Percentiles rank a stretch among this genome's conserved stretches.
Conservation (phyloP, 2,113 vertebrate genomes). For the Poecilia latipinna region DNA sequence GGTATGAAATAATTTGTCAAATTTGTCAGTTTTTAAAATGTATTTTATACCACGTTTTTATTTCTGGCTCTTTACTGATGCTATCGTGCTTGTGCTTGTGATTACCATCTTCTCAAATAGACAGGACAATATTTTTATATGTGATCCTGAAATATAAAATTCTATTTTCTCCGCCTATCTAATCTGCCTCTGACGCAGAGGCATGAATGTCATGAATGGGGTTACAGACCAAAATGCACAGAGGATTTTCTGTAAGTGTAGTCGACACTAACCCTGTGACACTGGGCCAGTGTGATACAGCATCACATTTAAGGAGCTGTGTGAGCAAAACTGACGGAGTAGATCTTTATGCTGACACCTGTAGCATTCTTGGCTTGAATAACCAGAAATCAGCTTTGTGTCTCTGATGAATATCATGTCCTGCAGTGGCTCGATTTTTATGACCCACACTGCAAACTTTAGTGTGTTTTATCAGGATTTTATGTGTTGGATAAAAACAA, state of each 20-base stretch:
- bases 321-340: slow-evolving; percentile 51
- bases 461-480: too few relatives aligned
- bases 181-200: slow-evolving; percentile 45
- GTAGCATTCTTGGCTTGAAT: not conserved
- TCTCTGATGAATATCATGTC: slow-evolving; percentile 26
- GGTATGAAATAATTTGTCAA: slow-evolving; percentile 24
- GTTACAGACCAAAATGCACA: slow-evolving; percentile 45
- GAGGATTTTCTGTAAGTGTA: slow-evolving; percentile 48
- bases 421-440: too few relatives aligned
- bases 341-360: slow-evolving; percentile 42
- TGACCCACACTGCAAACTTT: too few relatives aligned
- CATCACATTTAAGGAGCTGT: slow-evolving; percentile 59
- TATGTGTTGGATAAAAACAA: too few relatives aligned
- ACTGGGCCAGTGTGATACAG: slow-evolving; percentile 37
- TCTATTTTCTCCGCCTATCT: slow-evolving; percentile 42
- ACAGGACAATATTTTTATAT: slow-evolving; percentile 30
- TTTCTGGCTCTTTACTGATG: slow-evolving; percentile 21
- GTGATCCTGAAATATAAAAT: slow-evolving; percentile 34
- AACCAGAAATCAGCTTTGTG: slow-evolving; percentile 6
- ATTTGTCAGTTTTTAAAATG: not conserved
- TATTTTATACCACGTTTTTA: not conserved
- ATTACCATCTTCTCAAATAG: slow-evolving; percentile 45
- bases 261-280: slow-evolving; percentile 54
- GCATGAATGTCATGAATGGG: slow-evolving; percentile 17
- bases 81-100: slow-evolving; percentile 18